phyloP scores from a whole-genome alignment of 2,888 invertebrate species.

The Cistogaster globosa region DNA sequence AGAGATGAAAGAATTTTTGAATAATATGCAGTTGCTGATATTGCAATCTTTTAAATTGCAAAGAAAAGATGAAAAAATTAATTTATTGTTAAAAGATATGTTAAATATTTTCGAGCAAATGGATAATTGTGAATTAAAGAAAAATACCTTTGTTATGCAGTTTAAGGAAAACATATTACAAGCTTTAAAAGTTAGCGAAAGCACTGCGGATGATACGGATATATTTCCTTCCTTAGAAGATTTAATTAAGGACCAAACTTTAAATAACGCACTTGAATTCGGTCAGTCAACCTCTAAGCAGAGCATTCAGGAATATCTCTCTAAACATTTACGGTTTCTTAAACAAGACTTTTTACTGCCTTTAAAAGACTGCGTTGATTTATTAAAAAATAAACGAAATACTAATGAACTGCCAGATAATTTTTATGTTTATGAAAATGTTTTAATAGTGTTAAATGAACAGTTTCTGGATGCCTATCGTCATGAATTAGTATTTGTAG shows the following conservation, averaged over 20 bases:
- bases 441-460: conserved; percentile 77
- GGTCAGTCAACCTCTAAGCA: conserved; percentile 83
- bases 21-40: conserved; percentile 74
- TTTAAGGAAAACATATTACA: conserved; percentile 34
- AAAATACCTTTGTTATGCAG: conserved; percentile 17
- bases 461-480: conserved; percentile 75
- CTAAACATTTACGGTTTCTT: conserved; percentile 90
- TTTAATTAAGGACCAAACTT: conserved; percentile 76
- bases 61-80: conserved; percentile 55
- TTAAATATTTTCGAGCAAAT: conserved; percentile 69
- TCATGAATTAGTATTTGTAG: conserved; percentile 77
- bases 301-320: conserved; percentile 89
- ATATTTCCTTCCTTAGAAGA: conserved; percentile 84
- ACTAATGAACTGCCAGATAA: conserved; percentile 48
- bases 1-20: conserved; percentile 70
- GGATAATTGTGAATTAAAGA: conserved; percentile 50
- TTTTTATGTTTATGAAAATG: conserved; percentile 74
- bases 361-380: conserved; percentile 84
- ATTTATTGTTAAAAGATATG: conserved; percentile 73
- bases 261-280: conserved; percentile 85
- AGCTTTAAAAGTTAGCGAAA: conserved; percentile 28
- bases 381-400: conserved; percentile 68
- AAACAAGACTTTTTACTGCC: conserved; percentile 92
- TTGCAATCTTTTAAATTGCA: conserved; percentile 72
- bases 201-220: conserved; percentile 68